Evolutionary conservation across 2,113 vertebrate species (phyloP).

Genomic region (Electrona antarctica): DNA sequence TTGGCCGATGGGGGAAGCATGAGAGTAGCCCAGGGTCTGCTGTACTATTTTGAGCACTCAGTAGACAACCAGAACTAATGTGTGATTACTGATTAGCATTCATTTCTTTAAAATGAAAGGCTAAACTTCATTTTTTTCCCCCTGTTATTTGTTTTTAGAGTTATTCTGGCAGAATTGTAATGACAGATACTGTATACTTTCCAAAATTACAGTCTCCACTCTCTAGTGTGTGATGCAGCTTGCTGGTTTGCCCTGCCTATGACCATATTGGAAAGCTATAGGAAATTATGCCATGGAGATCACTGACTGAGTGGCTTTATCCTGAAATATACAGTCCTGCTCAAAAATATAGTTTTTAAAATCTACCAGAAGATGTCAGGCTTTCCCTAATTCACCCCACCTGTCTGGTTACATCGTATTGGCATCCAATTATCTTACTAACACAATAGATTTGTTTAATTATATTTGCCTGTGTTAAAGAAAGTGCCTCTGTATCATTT

Average conservation of each 20-base stretch:
- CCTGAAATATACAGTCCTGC: background rate
- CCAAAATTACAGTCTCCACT: conserved; percentile 48
- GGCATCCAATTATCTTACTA: too few species aligned
- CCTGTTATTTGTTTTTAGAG: background rate
- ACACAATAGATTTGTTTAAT: too few species aligned
- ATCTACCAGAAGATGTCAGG: conserved; percentile 31
- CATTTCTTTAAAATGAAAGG: conserved; percentile 1
- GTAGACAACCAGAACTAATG: background rate
- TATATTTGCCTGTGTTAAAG: too few species aligned
- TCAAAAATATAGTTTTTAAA: conserved; percentile 1
- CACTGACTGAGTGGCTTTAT: conserved; percentile 12
- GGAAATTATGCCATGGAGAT: conserved; percentile 24
- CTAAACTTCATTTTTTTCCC: background rate
- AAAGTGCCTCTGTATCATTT: too few species aligned
- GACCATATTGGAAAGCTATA: conserved; percentile 21
- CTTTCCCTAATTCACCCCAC: background rate
- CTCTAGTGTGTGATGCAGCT: background rate
- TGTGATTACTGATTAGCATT: background rate
- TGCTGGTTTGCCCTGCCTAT: conserved; percentile 2
- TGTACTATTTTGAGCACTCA: background rate
- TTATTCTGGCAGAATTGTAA: background rate
- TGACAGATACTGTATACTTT: conserved; percentile 15
- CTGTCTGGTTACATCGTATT: background rate
- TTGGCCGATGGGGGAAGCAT: background rate
- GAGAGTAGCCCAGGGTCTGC: conserved; percentile 10